Evolutionary conservation across 2,888 invertebrate genomes (phyloP).

Genomic region (Bugulina stolonifera): DNA sequence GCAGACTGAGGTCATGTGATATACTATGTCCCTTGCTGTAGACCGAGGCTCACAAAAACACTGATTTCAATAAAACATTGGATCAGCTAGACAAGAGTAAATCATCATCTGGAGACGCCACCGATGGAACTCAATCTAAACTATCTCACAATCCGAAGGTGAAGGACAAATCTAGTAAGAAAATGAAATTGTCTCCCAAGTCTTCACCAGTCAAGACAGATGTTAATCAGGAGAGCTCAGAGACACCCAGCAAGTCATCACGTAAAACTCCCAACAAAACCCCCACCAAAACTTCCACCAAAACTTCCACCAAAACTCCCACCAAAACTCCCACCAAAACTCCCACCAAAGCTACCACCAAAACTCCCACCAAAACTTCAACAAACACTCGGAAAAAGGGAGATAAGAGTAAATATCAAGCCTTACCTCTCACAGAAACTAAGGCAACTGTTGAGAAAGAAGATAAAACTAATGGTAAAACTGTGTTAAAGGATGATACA

Average conservation of each 20-base stretch:
- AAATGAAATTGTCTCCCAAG: neutral
- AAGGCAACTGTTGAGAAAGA: too few species aligned
- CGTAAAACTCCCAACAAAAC: neutral
- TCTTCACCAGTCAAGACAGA: too few species aligned
- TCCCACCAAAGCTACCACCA: neutral
- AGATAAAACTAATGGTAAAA: too few species aligned
- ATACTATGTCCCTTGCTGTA: too few species aligned
- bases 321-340: neutral
- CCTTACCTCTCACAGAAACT: too few species aligned
- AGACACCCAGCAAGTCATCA: neutral
- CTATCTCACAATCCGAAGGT: too few species aligned
- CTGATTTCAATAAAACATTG: constrained; percentile 67
- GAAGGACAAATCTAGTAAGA: neutral
- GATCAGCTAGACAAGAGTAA: constrained; percentile 60
- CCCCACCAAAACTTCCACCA: neutral
- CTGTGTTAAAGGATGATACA: too few species aligned
- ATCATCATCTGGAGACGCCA: neutral
- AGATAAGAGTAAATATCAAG: too few species aligned
- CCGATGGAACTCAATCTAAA: too few species aligned
- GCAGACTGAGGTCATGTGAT: too few species aligned
- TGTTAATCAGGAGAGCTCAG: too few species aligned
- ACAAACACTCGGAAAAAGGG: neutral
- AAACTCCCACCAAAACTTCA: neutral
- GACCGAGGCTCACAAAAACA: constrained; percentile 61
- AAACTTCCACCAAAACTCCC: neutral